Evolutionary conservation across 2,888 invertebrate genomes (phyloP).

Genomic region (Drosophila parthenogenetica): DNA sequence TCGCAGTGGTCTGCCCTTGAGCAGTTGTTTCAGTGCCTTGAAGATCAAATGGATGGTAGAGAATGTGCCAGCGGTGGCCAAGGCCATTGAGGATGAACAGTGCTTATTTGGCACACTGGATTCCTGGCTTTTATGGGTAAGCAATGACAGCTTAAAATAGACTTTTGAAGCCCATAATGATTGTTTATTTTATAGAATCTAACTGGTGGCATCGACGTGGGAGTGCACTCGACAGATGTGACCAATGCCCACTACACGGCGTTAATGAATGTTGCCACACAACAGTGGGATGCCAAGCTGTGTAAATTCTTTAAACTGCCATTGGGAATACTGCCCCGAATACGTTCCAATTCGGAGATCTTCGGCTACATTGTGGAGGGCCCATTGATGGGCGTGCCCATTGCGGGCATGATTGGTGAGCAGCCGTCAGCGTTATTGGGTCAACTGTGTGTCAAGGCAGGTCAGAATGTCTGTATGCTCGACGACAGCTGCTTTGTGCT

Average conservation of each 20-base stretch:
- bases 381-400: conserved; percentile 91
- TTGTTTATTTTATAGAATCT: conserved; percentile 85
- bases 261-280: conserved; percentile 95
- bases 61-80: conserved; percentile 90
- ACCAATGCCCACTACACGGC: conserved; percentile 98
- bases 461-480: conserved; percentile 97
- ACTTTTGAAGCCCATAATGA: background rate
- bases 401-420: conserved; percentile 96
- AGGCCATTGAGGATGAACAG: conserved; percentile 89
- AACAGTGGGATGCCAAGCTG: conserved; percentile 95
- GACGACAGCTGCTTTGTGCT: conserved; percentile 98
- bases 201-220: conserved; percentile 87
- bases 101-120: conserved; percentile 96
- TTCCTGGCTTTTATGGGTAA: conserved; percentile 97
- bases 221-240: conserved; percentile 96
- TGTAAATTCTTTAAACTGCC: conserved; percentile 96
- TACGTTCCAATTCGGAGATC: conserved; percentile 95
- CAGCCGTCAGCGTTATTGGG: conserved; percentile 98
- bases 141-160: conserved; percentile 36
- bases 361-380: conserved; percentile 93
- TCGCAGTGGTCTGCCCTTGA: conserved; percentile 91
- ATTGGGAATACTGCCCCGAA: conserved; percentile 92
- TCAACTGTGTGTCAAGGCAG: conserved; percentile 94
- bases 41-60: conserved; percentile 97
- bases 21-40: conserved; percentile 97